Evolutionary conservation across 2,888 invertebrate genomes (phyloP).

Genomic region (Diadegma fenestrale): DNA sequence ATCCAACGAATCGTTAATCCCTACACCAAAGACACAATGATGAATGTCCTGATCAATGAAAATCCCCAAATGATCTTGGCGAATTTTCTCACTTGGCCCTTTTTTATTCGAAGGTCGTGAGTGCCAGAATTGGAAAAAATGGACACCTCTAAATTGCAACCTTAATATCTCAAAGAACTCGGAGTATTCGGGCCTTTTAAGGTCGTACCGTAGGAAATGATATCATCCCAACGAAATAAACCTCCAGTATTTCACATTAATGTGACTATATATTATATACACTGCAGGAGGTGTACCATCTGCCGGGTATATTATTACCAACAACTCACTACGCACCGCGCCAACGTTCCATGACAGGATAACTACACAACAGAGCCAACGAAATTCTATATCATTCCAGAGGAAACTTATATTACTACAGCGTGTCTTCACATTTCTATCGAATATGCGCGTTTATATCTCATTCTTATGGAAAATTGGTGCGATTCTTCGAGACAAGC

Average conservation of each 20-base stretch:
- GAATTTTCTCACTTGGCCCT: not conserved
- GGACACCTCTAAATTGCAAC: not conserved
- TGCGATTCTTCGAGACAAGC: constrained; percentile 17
- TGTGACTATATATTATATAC: not conserved
- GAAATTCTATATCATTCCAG: constrained; percentile 42
- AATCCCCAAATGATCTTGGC: constrained; percentile 1
- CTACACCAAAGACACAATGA: no score
- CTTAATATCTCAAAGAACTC: not conserved
- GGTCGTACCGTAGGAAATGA: not conserved
- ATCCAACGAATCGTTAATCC: no score
- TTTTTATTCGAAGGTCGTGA: not conserved
- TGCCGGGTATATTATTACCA: constrained; percentile 48
- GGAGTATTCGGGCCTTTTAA: not conserved
- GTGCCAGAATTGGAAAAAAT: no score
- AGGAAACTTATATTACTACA: constrained; percentile 17
- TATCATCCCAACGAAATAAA: not conserved
- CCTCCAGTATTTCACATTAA: not conserved
- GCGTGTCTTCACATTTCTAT: constrained; percentile 10
- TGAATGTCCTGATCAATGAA: constrained; percentile 22
- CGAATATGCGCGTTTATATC: not conserved
- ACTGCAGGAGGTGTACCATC: constrained; percentile 1
- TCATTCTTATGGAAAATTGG: constrained; percentile 36
- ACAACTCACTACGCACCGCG: constrained; percentile 6
- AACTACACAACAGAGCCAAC: constrained; percentile 36
- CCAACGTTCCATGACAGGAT: constrained; percentile 17